phyloP scores from a whole-genome alignment of 2,113 vertebrate genomes.

The Micronycteris hirsuta region DNA sequence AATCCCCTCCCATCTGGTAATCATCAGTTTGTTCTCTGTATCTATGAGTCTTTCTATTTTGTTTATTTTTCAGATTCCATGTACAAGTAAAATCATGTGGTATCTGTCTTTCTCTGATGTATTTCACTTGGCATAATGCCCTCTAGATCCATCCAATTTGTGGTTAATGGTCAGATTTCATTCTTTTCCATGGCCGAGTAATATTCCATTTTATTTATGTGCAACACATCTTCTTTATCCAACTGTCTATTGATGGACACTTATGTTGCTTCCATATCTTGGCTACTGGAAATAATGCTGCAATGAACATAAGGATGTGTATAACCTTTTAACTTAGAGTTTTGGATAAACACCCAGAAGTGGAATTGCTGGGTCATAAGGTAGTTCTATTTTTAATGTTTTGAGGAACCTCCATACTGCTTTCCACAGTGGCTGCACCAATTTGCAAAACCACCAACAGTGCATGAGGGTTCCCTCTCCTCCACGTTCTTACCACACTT shows the following conservation, averaged over 20 bases:
- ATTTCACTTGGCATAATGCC: background rate
- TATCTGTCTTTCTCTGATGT: background rate
- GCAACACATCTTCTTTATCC: background rate
- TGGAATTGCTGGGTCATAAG: background rate
- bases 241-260: background rate
- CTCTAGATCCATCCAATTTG: background rate
- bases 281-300: background rate
- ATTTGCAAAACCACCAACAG: background rate
- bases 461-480: background rate
- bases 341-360: background rate
- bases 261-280: background rate
- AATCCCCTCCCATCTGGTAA: background rate
- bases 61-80: background rate
- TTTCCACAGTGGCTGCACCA: background rate
- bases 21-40: background rate
- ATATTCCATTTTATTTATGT: background rate
- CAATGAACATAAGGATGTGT: background rate
- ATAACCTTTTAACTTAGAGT: background rate
- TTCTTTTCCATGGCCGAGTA: background rate
- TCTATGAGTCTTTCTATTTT: background rate
- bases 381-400: background rate
- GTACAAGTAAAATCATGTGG: background rate
- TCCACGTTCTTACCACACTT: background rate
- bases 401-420: background rate
- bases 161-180: background rate